phyloP scores from a whole-genome alignment of 2,797 vertebrate species.

The Spinibarbus caldwelli region DNA sequence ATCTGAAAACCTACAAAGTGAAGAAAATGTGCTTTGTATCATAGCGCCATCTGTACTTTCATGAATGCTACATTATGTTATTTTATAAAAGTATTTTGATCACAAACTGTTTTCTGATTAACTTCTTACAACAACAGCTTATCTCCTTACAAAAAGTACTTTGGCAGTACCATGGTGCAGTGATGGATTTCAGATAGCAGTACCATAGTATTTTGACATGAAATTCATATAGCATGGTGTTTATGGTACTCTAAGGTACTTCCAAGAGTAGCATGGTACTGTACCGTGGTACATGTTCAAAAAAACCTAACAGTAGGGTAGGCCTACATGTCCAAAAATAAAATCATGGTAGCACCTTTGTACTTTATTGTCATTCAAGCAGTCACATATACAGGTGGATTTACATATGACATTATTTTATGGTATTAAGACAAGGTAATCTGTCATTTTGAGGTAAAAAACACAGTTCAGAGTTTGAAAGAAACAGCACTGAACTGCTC shows the following conservation, averaged over 20 bases:
- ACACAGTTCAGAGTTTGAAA: conserved; percentile 16
- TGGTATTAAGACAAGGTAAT: neutral
- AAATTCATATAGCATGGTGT: neutral
- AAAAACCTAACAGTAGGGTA: neutral
- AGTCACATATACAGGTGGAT: neutral
- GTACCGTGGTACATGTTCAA: neutral
- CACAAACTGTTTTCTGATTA: neutral
- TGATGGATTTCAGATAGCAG: neutral
- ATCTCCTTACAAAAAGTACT: neutral
- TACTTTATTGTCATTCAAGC: neutral
- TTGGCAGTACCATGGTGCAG: neutral
- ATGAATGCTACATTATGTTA: neutral
- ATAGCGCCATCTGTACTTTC: conserved; percentile 52
- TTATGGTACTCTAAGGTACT: neutral
- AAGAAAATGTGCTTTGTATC: conserved; percentile 34
- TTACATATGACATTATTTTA: neutral
- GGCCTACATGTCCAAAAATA: neutral
- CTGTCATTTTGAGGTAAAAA: neutral
- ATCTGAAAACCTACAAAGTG: neutral
- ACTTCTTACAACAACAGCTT: no score
- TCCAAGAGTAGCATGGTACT: neutral
- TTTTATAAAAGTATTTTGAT: neutral
- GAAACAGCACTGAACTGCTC: neutral
- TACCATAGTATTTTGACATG: neutral
- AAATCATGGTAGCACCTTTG: neutral